phyloP scores from a whole-genome alignment of 1,140 invertebrate genomes.

The Drosophila baimaii region DNA sequence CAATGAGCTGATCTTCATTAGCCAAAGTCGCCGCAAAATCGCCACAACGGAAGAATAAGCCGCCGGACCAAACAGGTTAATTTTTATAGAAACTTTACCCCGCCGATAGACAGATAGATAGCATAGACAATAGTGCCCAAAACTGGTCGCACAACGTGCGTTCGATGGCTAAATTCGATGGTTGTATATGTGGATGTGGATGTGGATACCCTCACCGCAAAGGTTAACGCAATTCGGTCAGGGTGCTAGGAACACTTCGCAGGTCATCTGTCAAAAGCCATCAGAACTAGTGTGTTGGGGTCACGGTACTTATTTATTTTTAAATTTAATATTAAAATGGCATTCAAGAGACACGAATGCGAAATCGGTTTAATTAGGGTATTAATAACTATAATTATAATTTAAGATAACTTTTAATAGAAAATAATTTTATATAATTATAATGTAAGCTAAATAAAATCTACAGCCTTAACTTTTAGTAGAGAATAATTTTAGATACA shows the following conservation, averaged over 20 bases:
- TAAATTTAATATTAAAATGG: not conserved
- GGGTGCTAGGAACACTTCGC: slow-evolving; percentile 22
- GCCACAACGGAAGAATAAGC: slow-evolving; percentile 62
- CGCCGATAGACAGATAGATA: slow-evolving; percentile 17
- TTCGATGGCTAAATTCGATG: slow-evolving; percentile 31
- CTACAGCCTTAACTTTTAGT: too few relatives aligned
- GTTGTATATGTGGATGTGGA: not conserved
- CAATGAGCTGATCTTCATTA: slow-evolving; percentile 76
- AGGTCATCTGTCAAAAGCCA: slow-evolving; percentile 21
- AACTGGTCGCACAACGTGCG: slow-evolving; percentile 74
- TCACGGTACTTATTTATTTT: not conserved
- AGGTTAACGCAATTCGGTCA: slow-evolving; percentile 22
- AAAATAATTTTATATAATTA: too few relatives aligned
- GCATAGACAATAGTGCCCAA: slow-evolving; percentile 65
- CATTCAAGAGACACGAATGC: not conserved
- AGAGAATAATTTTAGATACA: too few relatives aligned
- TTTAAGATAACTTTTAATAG: not conserved
- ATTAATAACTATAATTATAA: not conserved
- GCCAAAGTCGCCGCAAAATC: slow-evolving; percentile 35
- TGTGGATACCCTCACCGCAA: slow-evolving; percentile 51
- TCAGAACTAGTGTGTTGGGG: not conserved
- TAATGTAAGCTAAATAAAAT: too few relatives aligned
- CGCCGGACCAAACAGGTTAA: slow-evolving; percentile 29
- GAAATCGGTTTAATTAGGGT: not conserved
- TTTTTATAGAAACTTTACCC: not conserved